These are phyloP conservation scores for Phasia obesa DNA, from an alignment of 2,888 invertebrate genomes.

Conservation along the genomic window DNA sequence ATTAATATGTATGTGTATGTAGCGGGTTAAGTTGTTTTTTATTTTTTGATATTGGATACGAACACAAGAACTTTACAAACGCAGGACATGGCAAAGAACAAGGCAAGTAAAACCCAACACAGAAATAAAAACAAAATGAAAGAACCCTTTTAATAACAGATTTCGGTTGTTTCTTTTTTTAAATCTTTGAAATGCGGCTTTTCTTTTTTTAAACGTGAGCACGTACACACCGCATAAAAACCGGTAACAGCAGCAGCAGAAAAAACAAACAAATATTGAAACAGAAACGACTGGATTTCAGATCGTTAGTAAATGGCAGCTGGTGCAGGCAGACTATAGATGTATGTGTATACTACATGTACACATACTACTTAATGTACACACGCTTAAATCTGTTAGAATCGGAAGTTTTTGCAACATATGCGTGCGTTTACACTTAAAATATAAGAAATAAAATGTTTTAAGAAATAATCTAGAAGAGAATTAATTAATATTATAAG, in stretches of 20 bases:
- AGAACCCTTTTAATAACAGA: constrained; percentile 64
- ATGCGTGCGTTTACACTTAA: no score
- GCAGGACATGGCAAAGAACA: constrained; percentile 3
- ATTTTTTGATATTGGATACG: constrained; percentile 37
- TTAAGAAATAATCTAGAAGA: no score
- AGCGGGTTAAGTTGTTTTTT: no score
- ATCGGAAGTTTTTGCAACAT: constrained; percentile 24
- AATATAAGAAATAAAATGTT: no score
- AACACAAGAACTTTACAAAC: background rate
- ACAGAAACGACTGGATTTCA: constrained; percentile 54
- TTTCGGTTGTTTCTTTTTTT: constrained; percentile 51
- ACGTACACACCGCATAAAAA: constrained; percentile 56
- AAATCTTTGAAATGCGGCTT: constrained; percentile 53
- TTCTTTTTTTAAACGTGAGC: constrained; percentile 53
- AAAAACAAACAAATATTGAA: constrained; percentile 35
- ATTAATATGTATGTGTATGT: no score
- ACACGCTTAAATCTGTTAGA: constrained; percentile 9
- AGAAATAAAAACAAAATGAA: constrained; percentile 36
- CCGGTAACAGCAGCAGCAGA: constrained; percentile 1
- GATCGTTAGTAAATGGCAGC: constrained; percentile 54
- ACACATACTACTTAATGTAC: no score
- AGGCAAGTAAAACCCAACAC: constrained; percentile 4
- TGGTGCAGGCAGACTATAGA: constrained; percentile 55
- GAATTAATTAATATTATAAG: no score
- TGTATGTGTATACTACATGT: background rate